Percentiles rank a stretch among this genome's conserved stretches.
These are phyloP conservation scores for Digitonthophagus gazella DNA, from an alignment of 2,888 invertebrate species.

Conservation along the genomic window DNA sequence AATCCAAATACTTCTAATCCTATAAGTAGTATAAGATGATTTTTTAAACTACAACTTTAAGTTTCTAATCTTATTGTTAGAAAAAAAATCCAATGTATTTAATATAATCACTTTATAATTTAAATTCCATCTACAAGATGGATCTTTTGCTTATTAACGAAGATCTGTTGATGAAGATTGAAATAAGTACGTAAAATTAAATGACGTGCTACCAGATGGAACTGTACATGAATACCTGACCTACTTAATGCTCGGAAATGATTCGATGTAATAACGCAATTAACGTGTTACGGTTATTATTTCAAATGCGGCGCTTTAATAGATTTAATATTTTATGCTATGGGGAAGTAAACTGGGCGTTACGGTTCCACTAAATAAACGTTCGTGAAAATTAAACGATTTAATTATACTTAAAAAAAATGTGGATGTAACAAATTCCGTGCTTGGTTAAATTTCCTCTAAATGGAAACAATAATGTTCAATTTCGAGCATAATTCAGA, in stretches of 20 bases:
- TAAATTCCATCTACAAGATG: no score
- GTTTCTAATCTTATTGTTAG: no score
- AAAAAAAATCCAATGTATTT: no score
- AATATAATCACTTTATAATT: no score
- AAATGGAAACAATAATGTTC: neutral
- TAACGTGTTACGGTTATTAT: slow-evolving; percentile 16
- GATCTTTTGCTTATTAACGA: no score
- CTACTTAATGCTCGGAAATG: slow-evolving; percentile 7
- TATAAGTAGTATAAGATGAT: no score
- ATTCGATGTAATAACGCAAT: slow-evolving; percentile 16
- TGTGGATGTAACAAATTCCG: neutral
- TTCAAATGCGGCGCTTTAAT: slow-evolving; percentile 16
- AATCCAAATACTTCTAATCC: no score
- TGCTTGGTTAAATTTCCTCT: neutral
- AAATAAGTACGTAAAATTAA: no score
- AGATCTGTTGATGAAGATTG: no score
- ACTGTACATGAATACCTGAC: neutral
- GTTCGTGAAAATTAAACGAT: no score
- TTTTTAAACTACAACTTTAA: no score
- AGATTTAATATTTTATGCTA: slow-evolving; percentile 4
- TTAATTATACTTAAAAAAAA: slow-evolving; percentile 13
- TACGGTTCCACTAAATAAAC: neutral
- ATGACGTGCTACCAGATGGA: neutral
- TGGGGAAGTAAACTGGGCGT: slow-evolving; percentile 11
- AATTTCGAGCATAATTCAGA: neutral